Evolutionary conservation across 2,797 vertebrate species (phyloP).

Genomic region (Brachyrhaphis roseni): DNA sequence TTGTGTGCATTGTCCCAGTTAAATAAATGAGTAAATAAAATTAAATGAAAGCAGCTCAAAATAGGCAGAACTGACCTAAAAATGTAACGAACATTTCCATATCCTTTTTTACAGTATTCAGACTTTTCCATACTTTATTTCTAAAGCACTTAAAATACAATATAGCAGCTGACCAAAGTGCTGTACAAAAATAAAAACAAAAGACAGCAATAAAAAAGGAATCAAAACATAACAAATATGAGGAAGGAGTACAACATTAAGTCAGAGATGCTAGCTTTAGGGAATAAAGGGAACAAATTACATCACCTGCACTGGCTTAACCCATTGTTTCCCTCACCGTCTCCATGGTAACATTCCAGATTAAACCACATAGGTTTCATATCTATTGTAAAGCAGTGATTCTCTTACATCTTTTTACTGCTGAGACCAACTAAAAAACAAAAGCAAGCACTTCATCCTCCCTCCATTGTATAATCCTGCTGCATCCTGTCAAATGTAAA

Average conservation of each 20-base stretch:
- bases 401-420: constrained; percentile 50
- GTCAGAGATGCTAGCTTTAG: background rate
- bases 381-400: constrained; percentile 41
- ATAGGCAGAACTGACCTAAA: no score
- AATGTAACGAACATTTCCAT: constrained; percentile 1
- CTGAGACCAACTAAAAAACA: constrained; percentile 36
- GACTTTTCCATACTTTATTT: constrained; percentile 1
- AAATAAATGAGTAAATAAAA: no score
- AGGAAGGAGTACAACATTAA: no score
- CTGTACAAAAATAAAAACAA: no score
- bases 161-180: no score
- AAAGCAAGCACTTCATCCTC: constrained; percentile 11
- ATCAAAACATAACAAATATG: no score
- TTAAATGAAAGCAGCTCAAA: no score
- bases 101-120: constrained; percentile 12
- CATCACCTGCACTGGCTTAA: constrained; percentile 61
- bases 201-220: no score
- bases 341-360: constrained; percentile 25
- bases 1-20: no score
- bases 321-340: constrained; percentile 2
- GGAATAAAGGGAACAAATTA: constrained; percentile 40
- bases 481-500: constrained; percentile 23
- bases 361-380: constrained; percentile 19
- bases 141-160: no score
- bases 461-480: constrained; percentile 19